A percentile compares a stretch with the other conserved stretches of the same genome.
Conservation (phyloP, 2,888 invertebrate species). For the Megamerina dolium region DNA sequence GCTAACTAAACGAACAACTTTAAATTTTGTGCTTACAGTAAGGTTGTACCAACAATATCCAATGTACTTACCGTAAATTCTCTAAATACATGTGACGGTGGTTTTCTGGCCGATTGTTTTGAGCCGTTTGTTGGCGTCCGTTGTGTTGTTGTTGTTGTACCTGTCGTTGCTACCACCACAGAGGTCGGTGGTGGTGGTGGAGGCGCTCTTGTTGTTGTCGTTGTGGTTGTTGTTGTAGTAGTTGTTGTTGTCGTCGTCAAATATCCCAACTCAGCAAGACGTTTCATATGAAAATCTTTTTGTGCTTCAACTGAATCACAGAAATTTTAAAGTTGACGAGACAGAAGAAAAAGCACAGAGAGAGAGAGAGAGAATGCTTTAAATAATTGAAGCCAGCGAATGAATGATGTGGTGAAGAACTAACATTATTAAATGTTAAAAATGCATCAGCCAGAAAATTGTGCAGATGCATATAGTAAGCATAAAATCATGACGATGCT, state of each 20-base stretch:
- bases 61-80: slow-evolving; percentile 11
- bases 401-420: too few relatives aligned
- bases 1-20: too few relatives aligned
- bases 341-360: neutral
- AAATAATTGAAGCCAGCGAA: neutral
- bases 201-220: slow-evolving; percentile 41
- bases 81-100: slow-evolving; percentile 35
- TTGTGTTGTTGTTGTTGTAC: slow-evolving; percentile 42
- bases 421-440: too few relatives aligned
- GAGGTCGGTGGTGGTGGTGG: slow-evolving; percentile 28
- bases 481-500: too few relatives aligned
- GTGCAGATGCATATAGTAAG: too few relatives aligned
- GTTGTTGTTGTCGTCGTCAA: slow-evolving; percentile 51
- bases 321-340: too few relatives aligned
- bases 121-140: slow-evolving; percentile 45
- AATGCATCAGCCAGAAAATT: too few relatives aligned
- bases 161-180: slow-evolving; percentile 35
- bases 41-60: too few relatives aligned
- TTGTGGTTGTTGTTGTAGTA: slow-evolving; percentile 53
- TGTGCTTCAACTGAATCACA: slow-evolving; percentile 75
- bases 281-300: slow-evolving; percentile 73
- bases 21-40: too few relatives aligned
- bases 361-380: too few relatives aligned
- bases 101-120: slow-evolving; percentile 35
- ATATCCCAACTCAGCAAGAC: slow-evolving; percentile 52